phyloP scores from a whole-genome alignment of 2,797 vertebrate species.

The Rhabdomys pumilio region DNA sequence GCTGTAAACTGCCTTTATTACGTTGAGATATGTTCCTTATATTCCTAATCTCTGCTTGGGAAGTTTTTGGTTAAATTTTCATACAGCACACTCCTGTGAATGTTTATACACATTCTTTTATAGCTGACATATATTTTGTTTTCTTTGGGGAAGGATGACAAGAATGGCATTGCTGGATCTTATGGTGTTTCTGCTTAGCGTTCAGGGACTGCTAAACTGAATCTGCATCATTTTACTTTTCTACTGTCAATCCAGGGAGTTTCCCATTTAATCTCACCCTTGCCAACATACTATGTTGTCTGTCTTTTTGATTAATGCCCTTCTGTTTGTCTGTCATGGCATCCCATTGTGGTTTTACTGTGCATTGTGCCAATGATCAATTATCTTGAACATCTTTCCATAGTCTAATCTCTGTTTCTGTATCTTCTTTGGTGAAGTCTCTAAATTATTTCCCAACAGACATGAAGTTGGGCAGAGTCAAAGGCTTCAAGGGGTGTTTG shows the following conservation, averaged over 20 bases:
- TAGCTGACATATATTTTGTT: background rate
- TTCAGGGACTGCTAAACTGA: slow-evolving; percentile 41
- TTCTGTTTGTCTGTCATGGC: background rate
- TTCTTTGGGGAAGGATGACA: slow-evolving; percentile 54
- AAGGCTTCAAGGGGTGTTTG: background rate
- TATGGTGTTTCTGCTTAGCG: slow-evolving; percentile 17
- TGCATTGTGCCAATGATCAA: background rate
- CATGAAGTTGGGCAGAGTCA: background rate
- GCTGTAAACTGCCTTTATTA: background rate
- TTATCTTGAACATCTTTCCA: slow-evolving; percentile 30
- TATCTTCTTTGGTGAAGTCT: slow-evolving; percentile 36
- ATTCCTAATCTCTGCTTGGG: background rate
- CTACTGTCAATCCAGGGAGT: background rate
- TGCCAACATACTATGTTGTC: background rate
- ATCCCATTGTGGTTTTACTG: slow-evolving; percentile 16
- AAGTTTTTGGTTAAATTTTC: background rate
- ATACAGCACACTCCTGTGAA: background rate
- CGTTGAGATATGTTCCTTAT: background rate
- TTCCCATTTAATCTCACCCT: background rate
- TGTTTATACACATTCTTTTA: background rate
- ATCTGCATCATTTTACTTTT: slow-evolving; percentile 16
- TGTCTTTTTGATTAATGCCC: background rate
- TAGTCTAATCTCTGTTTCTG: slow-evolving; percentile 25
- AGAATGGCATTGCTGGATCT: background rate
- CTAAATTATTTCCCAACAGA: background rate